Evolutionary conservation across 2,113 vertebrate species (phyloP), one percentile per base, ranked within the genome.

Genomic region (Tautogolabrus adspersus): DNA sequence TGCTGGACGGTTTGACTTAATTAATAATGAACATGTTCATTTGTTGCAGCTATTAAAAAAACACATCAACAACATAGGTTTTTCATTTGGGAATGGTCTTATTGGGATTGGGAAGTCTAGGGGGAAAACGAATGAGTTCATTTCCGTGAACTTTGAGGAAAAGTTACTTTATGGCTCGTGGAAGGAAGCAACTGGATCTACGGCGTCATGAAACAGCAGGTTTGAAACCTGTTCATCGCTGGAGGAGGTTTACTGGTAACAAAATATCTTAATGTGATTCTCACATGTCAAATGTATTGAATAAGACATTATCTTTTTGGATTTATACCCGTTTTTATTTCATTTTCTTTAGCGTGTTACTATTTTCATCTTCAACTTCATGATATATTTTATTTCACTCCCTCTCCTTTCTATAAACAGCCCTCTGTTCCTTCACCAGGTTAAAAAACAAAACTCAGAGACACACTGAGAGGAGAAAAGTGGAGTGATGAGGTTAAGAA

Each of bases 401-500:
- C 12, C 12, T 22, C 23, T 30, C 6, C 21, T n/a, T 23, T 15
- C 1, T 0, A 10, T 18, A 18, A 16, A n/a, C 5, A 12, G n/a
- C 2, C 3, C 10, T 13, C 15, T 51, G 19, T 22, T 55, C 5
- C 47, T 56, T 56, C n/a, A 21, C 7, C 18, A 15, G 51, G 30
- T 62, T 38, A 40, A 65, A 30, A 46, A 67, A 55, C 58, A 37
- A 54, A 54, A 42, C 21, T 59, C 57, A 23, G 5, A 34, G n/a
- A 56, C 51, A 61, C 47, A 74, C 30, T 30, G 34, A 57, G 58
- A 60, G 54, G 19, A 64, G 74, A 70, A 61, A 82, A 72, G 54
- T 18, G 60, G 47, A 77, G 79, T 30, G 76, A 83, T 62, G 77
- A 80, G 88, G 83, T 85, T 85, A 86, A 56, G 75, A 87, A 60